A percentile compares a stretch with the other conserved stretches of the same genome.
Conservation (phyloP, 2,888 invertebrate genomes). For the Tenodera sinensis region DNA sequence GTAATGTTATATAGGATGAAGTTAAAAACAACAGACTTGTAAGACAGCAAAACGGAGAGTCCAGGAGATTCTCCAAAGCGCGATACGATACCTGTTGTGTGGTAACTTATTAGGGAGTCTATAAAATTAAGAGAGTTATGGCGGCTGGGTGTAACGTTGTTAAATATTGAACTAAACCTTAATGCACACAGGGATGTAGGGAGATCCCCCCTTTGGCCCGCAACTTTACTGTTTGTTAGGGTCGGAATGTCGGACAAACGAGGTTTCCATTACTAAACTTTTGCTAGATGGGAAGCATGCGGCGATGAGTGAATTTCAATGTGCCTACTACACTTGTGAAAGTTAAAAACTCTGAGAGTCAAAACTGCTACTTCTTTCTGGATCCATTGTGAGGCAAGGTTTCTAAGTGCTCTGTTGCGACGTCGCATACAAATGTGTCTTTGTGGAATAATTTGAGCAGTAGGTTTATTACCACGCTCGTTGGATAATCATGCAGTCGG, state of each 20-base stretch:
- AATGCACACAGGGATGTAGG: background rate
- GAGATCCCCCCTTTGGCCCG: background rate
- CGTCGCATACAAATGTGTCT: too few relatives aligned
- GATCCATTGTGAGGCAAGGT: too few relatives aligned
- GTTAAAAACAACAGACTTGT: too few relatives aligned
- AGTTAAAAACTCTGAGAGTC: background rate
- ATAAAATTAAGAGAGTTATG: background rate
- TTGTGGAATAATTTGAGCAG: too few relatives aligned
- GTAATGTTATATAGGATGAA: too few relatives aligned
- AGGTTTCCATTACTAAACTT: conserved; percentile 10
- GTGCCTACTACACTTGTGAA: background rate
- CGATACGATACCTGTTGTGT: too few relatives aligned
- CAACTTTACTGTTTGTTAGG: background rate
- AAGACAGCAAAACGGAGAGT: too few relatives aligned
- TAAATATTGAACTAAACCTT: background rate
- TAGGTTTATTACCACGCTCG: too few relatives aligned
- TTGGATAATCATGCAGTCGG: too few relatives aligned
- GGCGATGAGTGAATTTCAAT: background rate
- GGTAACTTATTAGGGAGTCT: background rate
- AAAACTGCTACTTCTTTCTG: background rate
- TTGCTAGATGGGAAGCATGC: background rate
- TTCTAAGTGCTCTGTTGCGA: too few relatives aligned
- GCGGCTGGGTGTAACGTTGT: background rate
- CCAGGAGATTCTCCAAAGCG: too few relatives aligned
- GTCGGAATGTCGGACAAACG: background rate